Evolutionary conservation across 2,888 invertebrate species (phyloP).

Genomic region (Drosophila dives): DNA sequence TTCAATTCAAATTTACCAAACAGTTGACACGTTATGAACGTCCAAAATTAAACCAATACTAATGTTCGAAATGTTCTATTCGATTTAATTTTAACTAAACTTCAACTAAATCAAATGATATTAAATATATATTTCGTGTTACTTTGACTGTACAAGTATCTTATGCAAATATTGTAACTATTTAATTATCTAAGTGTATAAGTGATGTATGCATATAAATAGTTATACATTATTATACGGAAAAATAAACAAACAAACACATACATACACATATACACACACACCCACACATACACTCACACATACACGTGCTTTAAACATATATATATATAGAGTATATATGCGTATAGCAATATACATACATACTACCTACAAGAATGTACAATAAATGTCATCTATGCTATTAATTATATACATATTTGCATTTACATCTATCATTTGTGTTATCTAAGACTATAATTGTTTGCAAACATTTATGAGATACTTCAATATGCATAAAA

Average conservation of each 20-base stretch:
- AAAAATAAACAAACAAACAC: conserved; percentile 10
- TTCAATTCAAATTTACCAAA: conserved; percentile 53
- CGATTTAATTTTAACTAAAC: conserved; percentile 57
- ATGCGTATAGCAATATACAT: conserved; percentile 28
- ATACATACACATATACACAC: conserved; percentile 18
- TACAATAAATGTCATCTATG: conserved; percentile 57
- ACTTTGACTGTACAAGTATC: conserved; percentile 58
- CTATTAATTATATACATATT: conserved; percentile 41
- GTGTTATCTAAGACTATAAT: conserved; percentile 81
- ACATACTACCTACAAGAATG: conserved; percentile 50
- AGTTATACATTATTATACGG: conserved; percentile 40
- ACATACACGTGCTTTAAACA: conserved; percentile 20
- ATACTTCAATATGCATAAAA: conserved; percentile 54
- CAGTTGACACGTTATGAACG: conserved; percentile 42
- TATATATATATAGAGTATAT: conserved; percentile 35
- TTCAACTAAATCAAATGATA: conserved; percentile 42
- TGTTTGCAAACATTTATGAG: conserved; percentile 67
- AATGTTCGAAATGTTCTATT: conserved; percentile 53
- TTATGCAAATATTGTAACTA: conserved; percentile 33
- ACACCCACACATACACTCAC: conserved; percentile 6
- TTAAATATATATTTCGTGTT: conserved; percentile 63
- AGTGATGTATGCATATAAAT: conserved; percentile 50
- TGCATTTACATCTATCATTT: conserved; percentile 65
- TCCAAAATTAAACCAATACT: conserved; percentile 27
- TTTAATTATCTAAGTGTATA: conserved; percentile 38